Evolutionary conservation across 2,888 invertebrate genomes (phyloP), one percentile per base, ranked within the genome.

Genomic region (Amblyjoppa proteus): DNA sequence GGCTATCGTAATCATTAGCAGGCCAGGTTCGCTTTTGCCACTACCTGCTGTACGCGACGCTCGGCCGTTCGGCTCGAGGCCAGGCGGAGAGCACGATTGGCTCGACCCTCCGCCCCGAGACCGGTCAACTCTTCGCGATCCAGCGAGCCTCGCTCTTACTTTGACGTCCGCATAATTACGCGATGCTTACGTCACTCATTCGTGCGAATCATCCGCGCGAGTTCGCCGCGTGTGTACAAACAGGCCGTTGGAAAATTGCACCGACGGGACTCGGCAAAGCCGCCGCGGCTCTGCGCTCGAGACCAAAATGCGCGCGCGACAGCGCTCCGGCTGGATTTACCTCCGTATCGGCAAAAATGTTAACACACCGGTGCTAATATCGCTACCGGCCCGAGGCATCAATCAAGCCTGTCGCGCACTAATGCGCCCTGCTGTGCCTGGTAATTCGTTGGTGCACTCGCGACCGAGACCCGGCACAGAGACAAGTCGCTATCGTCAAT

Each of bases 391-490:
- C 3, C 45, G 16, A 64, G 4, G 25, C 70, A 34, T 69, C 20
- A 34, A 68, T 70, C 49, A 56, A 76, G 51, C 78, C 71, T 56
- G 20, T 41, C 64, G 82, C n/a, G 68, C 41, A 61, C 80, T 64
- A 16, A 64, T 31, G 34, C 61, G 31, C 61, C 73, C 41, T 45
- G 66, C 61, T 80, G 77, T 83, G 83, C 76, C 81, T 85, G 85
- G 74, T 64, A 56, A 86, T 77, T 77, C 68, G 81, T 86, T 76
- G 81, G 81, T 85, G 80, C 68, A 51, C 58, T 69, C 53, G 31
- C 83, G 83, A 83, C 83, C 77, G 80, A 78, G 85, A 86, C 85
- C 83, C 77, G 81, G 74, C 81, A 80, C 83, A 86, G 74, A 77
- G 61, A 73, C n/a, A 20, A 74, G 20, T 53, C 20, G 75, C 64